phyloP scores from a whole-genome alignment of 2,888 invertebrate genomes.

The Diploptera punctata region DNA sequence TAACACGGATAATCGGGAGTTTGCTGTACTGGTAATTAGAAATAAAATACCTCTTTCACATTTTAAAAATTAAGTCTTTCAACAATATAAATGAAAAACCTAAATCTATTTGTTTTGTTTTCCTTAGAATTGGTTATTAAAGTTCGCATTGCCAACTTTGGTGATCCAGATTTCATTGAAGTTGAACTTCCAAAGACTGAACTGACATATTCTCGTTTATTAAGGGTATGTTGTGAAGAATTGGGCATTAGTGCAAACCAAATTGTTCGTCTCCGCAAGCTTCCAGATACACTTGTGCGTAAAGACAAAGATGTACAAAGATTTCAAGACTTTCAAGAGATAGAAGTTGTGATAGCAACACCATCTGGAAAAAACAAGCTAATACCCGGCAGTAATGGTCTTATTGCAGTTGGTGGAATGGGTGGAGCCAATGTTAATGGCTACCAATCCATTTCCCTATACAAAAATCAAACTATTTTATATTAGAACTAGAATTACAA shows the following conservation, averaged over 20 bases:
- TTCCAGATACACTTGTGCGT: conserved; percentile 69
- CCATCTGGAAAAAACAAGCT: conserved; percentile 42
- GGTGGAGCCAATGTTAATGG: conserved; percentile 52
- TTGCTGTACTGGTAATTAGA: no score
- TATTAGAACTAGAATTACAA: no score
- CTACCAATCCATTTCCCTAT: conserved; percentile 64
- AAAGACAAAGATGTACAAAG: conserved; percentile 71
- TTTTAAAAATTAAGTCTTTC: no score
- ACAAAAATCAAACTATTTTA: conserved; percentile 66
- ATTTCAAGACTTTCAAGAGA: conserved; percentile 65
- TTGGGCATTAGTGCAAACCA: conserved; percentile 60
- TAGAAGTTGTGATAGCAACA: conserved; percentile 62
- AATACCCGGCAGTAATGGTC: conserved; percentile 34
- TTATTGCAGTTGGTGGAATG: conserved; percentile 27
- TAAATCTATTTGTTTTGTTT: no score
- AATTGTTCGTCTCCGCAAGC: conserved; percentile 65
- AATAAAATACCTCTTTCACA: no score
- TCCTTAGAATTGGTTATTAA: conserved; percentile 71
- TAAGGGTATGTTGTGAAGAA: conserved; percentile 66
- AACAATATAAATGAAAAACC: no score
- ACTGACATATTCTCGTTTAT: conserved; percentile 62
- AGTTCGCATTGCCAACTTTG: conserved; percentile 63
- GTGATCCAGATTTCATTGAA: conserved; percentile 70
- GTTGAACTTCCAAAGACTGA: conserved; percentile 64
- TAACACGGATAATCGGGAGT: no score